These are phyloP conservation scores for Cheilosia vernalis DNA, from an alignment of 2,888 invertebrate genomes.

Conservation along the genomic window DNA sequence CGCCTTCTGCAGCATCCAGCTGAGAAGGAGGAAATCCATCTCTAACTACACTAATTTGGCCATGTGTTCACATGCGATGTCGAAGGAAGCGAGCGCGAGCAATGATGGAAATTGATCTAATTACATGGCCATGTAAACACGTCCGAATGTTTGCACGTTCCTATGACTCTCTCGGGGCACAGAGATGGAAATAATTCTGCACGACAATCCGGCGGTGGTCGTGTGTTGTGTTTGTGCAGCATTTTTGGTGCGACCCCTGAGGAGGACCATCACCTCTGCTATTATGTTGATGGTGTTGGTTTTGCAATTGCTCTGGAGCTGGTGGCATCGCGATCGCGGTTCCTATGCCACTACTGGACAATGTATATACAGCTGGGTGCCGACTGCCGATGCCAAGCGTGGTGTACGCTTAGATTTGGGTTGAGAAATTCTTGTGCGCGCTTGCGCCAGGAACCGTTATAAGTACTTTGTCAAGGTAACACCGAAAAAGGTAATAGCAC, in stretches of 20 bases:
- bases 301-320: slow-evolving; percentile 54
- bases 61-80: slow-evolving; percentile 67
- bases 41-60: slow-evolving; percentile 70
- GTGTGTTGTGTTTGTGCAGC: not conserved
- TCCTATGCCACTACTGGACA: slow-evolving; percentile 34
- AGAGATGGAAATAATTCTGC: slow-evolving; percentile 49
- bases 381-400: not conserved
- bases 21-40: slow-evolving; percentile 63
- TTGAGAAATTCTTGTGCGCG: slow-evolving; percentile 37
- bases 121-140: slow-evolving; percentile 75
- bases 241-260: slow-evolving; percentile 60
- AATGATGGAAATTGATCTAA: slow-evolving; percentile 75
- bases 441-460: slow-evolving; percentile 61
- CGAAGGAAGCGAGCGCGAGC: slow-evolving; percentile 43
- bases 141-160: slow-evolving; percentile 72
- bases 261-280: slow-evolving; percentile 64
- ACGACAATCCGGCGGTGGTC: slow-evolving; percentile 65
- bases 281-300: slow-evolving; percentile 71
- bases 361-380: not conserved
- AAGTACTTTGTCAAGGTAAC: slow-evolving; percentile 71
- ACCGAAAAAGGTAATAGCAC: slow-evolving; percentile 60
- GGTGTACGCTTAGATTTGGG: slow-evolving; percentile 54
- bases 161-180: slow-evolving; percentile 1
- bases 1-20: slow-evolving; percentile 1
- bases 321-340: slow-evolving; percentile 17